Base-by-base conservation (phyloP, 2,888 invertebrate species). In the Diadegma fenestrale region DNA sequence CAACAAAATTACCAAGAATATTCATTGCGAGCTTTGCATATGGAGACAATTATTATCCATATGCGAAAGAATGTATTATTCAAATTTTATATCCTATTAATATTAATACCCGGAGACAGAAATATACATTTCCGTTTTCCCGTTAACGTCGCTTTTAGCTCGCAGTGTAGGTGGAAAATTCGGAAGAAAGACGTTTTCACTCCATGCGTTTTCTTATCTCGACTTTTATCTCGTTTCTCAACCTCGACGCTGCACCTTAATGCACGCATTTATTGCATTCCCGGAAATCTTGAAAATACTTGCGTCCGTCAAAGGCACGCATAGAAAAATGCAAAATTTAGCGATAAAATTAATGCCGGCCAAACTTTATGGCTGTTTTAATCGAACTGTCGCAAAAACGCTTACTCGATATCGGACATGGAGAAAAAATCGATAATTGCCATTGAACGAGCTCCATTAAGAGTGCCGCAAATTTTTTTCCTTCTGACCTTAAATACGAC, bases 1-100 rank as follows among this genome's bases (percentile, higher is more conserved):
- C 75, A 66, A 71, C 78, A 64, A 82, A 82, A 75, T 78, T 79
- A 54, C 79, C 45, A 71, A 82, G 79, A 79, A 85, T 85, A 85
- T 82, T 85, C 82, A 85, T 82, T 17, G 61, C 61, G 63, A 45
- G 51, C 19, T 82, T 75, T 82, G 78, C 82, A 82, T 79, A 75
- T 26, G 73, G 79, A 75, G 63, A 79, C 78, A 68, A 80, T 77
- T 68, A 77, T 80, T 66, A 64, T 79, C 51, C 75, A 80, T 71
- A 71, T 80, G 75, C 79, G 63, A 51, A 64, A 76, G 45, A 63
- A 71, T 64, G 37, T 68, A 68, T 26, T 75, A 63, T 75, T 43
- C 33, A 61, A 75, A 75, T 81, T 75, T 69, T n/a, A 5, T 61
- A 22, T 41, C 10, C 48, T 6, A 33, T 33, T 6, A 14, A 66